These are phyloP conservation scores for Pelecanoides urinatrix DNA, from an alignment of 2,113 vertebrate species.

Conservation along the genomic window DNA sequence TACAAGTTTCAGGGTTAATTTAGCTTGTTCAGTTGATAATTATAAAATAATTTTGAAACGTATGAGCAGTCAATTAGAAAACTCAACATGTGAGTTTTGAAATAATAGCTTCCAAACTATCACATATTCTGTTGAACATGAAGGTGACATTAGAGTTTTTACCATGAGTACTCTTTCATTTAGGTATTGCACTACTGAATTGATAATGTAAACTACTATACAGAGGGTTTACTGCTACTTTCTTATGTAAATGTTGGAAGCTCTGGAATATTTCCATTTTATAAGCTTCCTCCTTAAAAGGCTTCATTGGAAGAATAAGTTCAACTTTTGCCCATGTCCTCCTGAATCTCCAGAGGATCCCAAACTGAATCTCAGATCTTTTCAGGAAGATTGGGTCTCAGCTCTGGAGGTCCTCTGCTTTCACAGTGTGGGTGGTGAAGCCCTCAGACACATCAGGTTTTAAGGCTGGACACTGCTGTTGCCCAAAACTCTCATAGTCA, in stretches of 20 bases:
- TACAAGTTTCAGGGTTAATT: slow-evolving; percentile 27
- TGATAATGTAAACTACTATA: neutral
- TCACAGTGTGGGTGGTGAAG: neutral
- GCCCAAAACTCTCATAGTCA: neutral
- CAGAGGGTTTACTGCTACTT: neutral
- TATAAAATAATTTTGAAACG: neutral
- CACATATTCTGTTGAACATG: neutral
- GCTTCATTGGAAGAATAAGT: neutral
- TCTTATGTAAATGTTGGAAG: neutral
- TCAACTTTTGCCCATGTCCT: neutral
- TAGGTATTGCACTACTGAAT: neutral
- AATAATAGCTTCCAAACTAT: neutral
- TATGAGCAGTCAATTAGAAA: slow-evolving; percentile 33
- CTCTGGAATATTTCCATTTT: neutral
- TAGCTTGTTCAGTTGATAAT: neutral
- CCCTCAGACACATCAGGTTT: neutral
- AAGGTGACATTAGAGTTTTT: neutral
- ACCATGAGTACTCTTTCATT: neutral
- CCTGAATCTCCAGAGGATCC: neutral
- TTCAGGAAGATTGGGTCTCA: neutral
- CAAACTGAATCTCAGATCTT: neutral
- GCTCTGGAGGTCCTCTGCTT: neutral
- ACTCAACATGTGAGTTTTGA: neutral
- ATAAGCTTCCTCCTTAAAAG: neutral
- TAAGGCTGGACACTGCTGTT: neutral